A percentile compares a stretch with the other conserved stretches of the same genome.
Conservation (phyloP, 2,888 invertebrate genomes). For the Pimpla rufipes region DNA sequence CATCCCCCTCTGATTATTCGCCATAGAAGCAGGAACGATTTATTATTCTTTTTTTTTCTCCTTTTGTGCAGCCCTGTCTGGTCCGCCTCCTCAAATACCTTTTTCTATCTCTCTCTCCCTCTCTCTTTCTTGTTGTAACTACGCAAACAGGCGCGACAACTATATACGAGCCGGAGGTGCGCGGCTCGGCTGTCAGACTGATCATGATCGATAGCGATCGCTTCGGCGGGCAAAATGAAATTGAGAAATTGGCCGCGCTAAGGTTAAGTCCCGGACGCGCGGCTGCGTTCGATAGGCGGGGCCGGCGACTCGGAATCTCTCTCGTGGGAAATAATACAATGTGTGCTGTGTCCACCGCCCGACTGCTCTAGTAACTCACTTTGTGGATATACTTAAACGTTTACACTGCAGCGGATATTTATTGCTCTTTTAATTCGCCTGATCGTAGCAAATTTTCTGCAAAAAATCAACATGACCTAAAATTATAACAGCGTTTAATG, state of each 20-base stretch:
- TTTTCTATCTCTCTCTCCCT: too few species aligned
- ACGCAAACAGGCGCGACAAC: too few species aligned
- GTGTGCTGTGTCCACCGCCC: not conserved
- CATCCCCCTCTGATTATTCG: not conserved
- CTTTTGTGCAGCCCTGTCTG: not conserved
- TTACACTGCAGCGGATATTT: not conserved
- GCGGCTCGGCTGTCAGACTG: slow-evolving; percentile 34
- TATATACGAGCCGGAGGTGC: not conserved
- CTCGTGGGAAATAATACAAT: slow-evolving; percentile 19
- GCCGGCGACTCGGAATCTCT: not conserved
- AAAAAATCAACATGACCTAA: too few species aligned
- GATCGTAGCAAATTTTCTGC: too few species aligned
- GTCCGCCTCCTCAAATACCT: too few species aligned
- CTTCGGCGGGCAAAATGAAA: slow-evolving; percentile 35
- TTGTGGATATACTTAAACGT: not conserved
- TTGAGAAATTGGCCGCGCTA: slow-evolving; percentile 53
- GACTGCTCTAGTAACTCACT: not conserved
- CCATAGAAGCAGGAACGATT: not conserved
- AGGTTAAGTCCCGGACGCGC: slow-evolving; percentile 2
- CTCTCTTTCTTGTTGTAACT: not conserved
- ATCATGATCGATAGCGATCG: slow-evolving; percentile 65
- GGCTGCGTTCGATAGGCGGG: not conserved
- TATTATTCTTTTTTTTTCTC: not conserved
- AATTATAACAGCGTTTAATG: too few species aligned
- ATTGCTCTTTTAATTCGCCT: too few species aligned